Conservation (phyloP, 2,888 invertebrate genomes). For the Pimpla rufipes region DNA sequence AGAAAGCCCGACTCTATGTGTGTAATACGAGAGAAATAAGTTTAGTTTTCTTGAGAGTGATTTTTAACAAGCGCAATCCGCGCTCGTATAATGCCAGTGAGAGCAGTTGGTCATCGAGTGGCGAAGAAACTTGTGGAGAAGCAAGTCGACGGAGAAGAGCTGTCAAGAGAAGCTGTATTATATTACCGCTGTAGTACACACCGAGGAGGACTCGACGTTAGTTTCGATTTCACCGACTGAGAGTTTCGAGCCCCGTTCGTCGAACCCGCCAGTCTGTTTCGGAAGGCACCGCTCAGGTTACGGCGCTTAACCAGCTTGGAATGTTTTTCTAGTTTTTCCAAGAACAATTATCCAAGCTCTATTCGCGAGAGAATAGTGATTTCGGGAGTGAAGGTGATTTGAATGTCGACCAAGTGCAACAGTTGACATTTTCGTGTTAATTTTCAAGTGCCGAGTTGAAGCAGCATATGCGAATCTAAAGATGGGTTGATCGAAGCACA, state of each 20-base stretch:
- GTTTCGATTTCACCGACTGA: constrained; percentile 56
- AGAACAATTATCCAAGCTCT: neutral
- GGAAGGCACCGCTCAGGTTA: neutral
- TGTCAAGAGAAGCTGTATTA: neutral
- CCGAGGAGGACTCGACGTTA: constrained; percentile 29
- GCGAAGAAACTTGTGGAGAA: neutral
- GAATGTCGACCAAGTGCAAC: constrained; percentile 67
- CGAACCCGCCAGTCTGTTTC: constrained; percentile 6
- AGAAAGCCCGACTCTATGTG: neutral
- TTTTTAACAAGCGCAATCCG: no score
- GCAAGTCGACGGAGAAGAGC: neutral
- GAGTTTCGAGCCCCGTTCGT: constrained; percentile 50
- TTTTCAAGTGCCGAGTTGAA: constrained; percentile 56
- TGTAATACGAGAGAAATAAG: neutral
- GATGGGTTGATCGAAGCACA: constrained; percentile 54
- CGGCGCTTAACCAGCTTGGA: neutral
- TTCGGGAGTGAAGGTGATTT: constrained; percentile 42
- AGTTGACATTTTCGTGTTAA: constrained; percentile 39
- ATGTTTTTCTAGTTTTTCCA: neutral
- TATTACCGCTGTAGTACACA: neutral
- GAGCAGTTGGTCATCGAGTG: neutral
- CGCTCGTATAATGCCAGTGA: neutral
- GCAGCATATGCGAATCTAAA: constrained; percentile 12
- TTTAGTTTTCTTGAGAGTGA: neutral
- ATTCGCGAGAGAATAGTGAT: constrained; percentile 36